Conservation (phyloP, 2,113 vertebrate species). For the Ailurus styani region DNA sequence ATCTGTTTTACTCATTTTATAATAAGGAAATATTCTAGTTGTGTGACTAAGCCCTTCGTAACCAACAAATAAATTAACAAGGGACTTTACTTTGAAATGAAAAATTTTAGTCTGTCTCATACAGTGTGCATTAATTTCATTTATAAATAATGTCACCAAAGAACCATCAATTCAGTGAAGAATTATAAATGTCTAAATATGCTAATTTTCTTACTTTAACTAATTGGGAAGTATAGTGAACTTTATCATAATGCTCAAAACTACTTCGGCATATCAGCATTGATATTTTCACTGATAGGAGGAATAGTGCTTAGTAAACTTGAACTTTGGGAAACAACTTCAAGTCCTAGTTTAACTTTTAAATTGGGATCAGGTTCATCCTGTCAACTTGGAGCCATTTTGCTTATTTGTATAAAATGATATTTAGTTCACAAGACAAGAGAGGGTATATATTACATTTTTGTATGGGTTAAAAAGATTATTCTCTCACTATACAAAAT, state of each 20-base stretch:
- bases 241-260: background rate
- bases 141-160: background rate
- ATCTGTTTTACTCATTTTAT: conserved; percentile 31
- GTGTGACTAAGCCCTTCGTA: background rate
- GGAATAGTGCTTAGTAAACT: background rate
- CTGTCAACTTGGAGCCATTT: background rate
- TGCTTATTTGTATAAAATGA: background rate
- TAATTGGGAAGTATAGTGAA: background rate
- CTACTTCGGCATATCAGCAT: background rate
- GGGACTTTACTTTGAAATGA: background rate
- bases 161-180: background rate
- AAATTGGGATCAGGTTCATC: background rate
- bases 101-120: conserved; percentile 11
- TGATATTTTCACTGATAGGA: background rate
- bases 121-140: background rate
- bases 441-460: background rate
- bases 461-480: background rate
- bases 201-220: background rate
- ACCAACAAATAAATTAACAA: conserved; percentile 20
- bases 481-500: background rate
- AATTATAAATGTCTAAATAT: background rate
- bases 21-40: background rate
- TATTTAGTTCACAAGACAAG: background rate
- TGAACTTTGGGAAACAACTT: background rate
- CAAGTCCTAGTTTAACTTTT: conserved; percentile 11